Percentiles rank a stretch among this genome's conserved stretches.
phyloP scores from a whole-genome alignment of 2,888 invertebrate genomes.

The Trachelus iudaicus region DNA sequence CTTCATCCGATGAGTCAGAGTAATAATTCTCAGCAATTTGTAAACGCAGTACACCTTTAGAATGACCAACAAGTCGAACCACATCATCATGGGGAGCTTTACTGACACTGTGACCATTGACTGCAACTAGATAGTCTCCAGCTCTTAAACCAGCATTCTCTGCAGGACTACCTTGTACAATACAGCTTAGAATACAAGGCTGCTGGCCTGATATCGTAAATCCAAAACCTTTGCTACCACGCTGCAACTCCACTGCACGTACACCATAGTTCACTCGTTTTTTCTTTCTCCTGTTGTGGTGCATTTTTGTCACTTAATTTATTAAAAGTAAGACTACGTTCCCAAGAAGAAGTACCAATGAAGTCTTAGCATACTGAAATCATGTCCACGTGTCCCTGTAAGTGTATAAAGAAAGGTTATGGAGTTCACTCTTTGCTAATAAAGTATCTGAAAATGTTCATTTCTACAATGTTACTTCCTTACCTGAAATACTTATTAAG shows the following conservation, averaged over 20 bases:
- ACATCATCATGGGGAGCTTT: constrained; percentile 93
- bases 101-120: constrained; percentile 92
- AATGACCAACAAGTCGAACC: constrained; percentile 88
- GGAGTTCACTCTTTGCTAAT: background rate
- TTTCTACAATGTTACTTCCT: background rate
- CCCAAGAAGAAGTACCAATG: background rate
- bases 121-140: constrained; percentile 92
- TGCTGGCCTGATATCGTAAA: constrained; percentile 97
- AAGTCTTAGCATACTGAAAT: background rate
- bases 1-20: constrained; percentile 87
- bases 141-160: constrained; percentile 90
- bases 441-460: background rate
- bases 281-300: constrained; percentile 75
- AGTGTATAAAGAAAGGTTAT: background rate
- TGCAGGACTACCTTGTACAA: constrained; percentile 90
- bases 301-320: constrained; percentile 62
- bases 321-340: background rate
- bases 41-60: constrained; percentile 83
- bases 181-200: constrained; percentile 94
- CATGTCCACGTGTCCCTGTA: constrained; percentile 2
- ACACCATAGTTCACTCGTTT: constrained; percentile 80
- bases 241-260: constrained; percentile 84
- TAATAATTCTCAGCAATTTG: constrained; percentile 90
- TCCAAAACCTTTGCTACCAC: constrained; percentile 93
- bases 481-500: background rate